A percentile compares a stretch with the other conserved stretches of the same genome.
Evolutionary conservation across 2,113 vertebrate species (phyloP).

Genomic region (Noturus placidus): DNA sequence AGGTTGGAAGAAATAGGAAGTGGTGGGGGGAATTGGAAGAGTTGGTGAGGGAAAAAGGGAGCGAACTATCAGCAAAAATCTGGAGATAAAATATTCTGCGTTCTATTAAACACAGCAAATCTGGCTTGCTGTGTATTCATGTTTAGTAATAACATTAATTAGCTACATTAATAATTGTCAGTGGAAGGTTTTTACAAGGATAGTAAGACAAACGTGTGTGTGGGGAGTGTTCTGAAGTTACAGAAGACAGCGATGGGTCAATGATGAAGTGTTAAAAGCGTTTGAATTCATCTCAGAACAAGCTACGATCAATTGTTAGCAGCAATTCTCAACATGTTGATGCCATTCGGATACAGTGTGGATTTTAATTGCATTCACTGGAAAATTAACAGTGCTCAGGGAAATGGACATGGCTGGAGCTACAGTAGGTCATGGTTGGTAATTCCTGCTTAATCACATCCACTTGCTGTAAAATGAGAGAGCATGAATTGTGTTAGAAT

Average conservation of each 20-base stretch:
- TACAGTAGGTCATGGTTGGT: neutral
- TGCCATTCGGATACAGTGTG: neutral
- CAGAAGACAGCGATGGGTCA: neutral
- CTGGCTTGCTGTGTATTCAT: neutral
- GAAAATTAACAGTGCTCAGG: neutral
- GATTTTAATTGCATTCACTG: neutral
- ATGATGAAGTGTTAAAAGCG: neutral
- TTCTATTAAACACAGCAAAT: neutral
- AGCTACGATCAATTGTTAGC: neutral
- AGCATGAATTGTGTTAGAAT: neutral
- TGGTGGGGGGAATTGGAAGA: neutral
- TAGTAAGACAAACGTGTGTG: neutral
- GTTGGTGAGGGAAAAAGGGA: constrained; percentile 20
- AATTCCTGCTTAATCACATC: neutral
- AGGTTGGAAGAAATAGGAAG: constrained; percentile 3
- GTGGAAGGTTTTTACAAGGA: neutral
- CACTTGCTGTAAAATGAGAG: neutral
- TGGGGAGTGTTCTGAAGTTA: no score
- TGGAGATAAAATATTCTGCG: neutral
- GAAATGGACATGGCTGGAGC: neutral
- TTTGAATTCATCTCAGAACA: neutral
- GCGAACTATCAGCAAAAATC: constrained; percentile 6
- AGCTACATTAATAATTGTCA: neutral
- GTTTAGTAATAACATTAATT: neutral
- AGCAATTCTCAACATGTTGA: neutral